These are phyloP conservation scores for Phylloscopus whistleri DNA, from an alignment of 2,113 vertebrate genomes.

Conservation along the genomic window DNA sequence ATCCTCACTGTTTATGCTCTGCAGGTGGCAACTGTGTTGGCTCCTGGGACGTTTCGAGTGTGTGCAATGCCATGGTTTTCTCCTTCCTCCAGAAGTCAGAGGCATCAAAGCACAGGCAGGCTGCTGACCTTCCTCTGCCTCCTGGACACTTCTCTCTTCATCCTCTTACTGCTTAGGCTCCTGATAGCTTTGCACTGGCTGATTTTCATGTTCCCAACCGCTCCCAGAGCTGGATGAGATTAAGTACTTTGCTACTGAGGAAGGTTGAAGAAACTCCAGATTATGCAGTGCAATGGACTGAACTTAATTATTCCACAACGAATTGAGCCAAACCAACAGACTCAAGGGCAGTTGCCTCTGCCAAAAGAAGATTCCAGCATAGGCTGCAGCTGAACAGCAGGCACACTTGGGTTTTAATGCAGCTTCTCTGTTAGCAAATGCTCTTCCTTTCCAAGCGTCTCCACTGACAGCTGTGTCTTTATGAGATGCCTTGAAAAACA, in stretches of 20 bases:
- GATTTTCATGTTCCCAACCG: not conserved
- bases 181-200: not conserved
- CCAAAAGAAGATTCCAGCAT: not conserved
- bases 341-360: not conserved
- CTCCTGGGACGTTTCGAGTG: not conserved
- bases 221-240: not conserved
- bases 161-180: not conserved
- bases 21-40: not conserved
- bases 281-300: not conserved
- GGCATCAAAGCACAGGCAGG: not conserved
- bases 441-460: not conserved
- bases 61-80: not conserved
- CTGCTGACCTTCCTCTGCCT: not conserved
- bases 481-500: not conserved
- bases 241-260: not conserved
- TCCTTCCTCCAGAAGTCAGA: not conserved
- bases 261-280: constrained; percentile 2
- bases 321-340: not conserved
- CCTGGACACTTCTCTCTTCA: not conserved
- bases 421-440: not conserved
- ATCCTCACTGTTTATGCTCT: not conserved
- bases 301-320: constrained; percentile 1
- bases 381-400: not conserved
- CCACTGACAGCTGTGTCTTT: constrained; percentile 27
- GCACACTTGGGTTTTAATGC: not conserved